Evolutionary conservation across 2,888 invertebrate species (phyloP), one percentile per base, ranked within the genome.

Genomic region (Marasmarcha lunaedactyla): DNA sequence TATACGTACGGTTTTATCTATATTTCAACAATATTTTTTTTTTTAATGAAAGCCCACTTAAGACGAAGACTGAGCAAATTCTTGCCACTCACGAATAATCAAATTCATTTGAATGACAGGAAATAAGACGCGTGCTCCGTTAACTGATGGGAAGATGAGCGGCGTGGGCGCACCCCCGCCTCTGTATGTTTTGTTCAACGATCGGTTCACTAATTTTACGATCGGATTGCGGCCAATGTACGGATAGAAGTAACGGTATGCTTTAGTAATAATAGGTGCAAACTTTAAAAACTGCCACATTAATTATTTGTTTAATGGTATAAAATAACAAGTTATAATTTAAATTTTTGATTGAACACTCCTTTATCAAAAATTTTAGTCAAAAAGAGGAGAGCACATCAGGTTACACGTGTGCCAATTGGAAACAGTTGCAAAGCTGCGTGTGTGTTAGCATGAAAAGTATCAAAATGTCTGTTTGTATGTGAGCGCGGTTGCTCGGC

Each of bases 81-180:
- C 7, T 20, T 20, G 7, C 3, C 7, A 20, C 20, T 20, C 4
- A 7, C 20, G 7, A 20, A 20, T 20, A 20, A 20, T 5, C 20
- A 20, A 20, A 20, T 3, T 20, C 3, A 7, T 20, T 20, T 30
- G 30, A 30, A 30, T 30, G 11, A 72, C 74, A 76, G 78, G 76
- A 78, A 76, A 66, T 59, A 50, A 56, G 59, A 58, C 73, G 72
- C 76, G 76, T 77, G 78, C 72, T 63, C 71, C 54, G 66, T 71
- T 59, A 74, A 64, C 65, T 73, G 68, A 72, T 73, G 70, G 59
- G 47, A 55, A 73, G 78, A 79, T 79, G 73, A 74, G 63, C 61
- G 49, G 69, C 65, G 78, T 77, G 70, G 78, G 79, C 70, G 74
- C 73, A 69, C 73, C 76, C 76, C 71, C 72, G 63, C 68, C 51